Conservation (phyloP, 2,888 invertebrate genomes). For the Nebria salina region DNA sequence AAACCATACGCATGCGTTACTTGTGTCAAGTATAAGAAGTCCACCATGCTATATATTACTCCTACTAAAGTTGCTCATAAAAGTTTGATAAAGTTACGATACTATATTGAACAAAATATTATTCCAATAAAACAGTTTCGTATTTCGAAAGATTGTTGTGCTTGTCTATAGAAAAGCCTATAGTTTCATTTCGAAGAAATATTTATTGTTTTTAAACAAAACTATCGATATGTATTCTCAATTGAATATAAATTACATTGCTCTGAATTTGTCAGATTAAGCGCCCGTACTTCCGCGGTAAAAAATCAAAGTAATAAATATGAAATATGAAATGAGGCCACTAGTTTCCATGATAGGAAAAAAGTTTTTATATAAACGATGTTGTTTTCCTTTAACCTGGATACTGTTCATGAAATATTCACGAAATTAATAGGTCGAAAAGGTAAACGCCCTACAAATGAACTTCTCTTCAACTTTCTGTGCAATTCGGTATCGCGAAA, state of each 20-base stretch:
- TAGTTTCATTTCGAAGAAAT: background rate
- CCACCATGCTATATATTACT: no score
- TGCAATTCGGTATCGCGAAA: background rate
- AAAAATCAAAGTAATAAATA: background rate
- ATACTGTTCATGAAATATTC: conserved; percentile 1
- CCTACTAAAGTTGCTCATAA: no score
- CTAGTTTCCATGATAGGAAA: background rate
- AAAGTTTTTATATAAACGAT: background rate
- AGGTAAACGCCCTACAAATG: background rate
- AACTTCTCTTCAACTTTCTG: background rate
- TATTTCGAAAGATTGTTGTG: background rate
- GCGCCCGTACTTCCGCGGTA: background rate
- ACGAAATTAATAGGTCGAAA: conserved; percentile 1
- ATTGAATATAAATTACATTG: background rate
- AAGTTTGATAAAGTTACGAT: no score
- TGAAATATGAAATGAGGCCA: background rate
- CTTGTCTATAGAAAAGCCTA: background rate
- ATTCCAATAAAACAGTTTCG: no score
- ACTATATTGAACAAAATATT: no score
- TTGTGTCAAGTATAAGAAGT: no score
- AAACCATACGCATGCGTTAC: no score
- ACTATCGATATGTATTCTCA: background rate
- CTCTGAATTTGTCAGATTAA: background rate
- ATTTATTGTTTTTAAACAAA: background rate
- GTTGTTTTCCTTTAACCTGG: conserved; percentile 1